Conservation (phyloP, 2,888 invertebrate species). For the Limulus polyphemus region DNA sequence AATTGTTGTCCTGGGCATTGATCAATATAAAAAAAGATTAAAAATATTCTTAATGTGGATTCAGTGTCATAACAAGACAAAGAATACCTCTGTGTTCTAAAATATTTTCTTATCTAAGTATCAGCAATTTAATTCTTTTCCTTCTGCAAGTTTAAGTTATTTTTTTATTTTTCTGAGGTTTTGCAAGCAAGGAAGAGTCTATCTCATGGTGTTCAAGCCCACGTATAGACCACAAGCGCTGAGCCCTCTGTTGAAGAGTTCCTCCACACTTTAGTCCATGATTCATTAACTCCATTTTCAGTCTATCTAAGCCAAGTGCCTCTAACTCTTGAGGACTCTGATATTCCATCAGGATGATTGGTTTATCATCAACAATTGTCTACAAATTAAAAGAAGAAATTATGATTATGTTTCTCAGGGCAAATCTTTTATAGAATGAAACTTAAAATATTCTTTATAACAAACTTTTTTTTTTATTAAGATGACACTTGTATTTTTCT, state of each 20-base stretch:
- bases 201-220: constrained; percentile 34
- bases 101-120: too few relatives aligned
- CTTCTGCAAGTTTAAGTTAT: too few relatives aligned
- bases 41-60: too few relatives aligned
- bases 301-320: constrained; percentile 36
- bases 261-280: constrained; percentile 44
- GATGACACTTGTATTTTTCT: too few relatives aligned
- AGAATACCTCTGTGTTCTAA: too few relatives aligned
- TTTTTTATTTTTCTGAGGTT: background rate
- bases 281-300: constrained; percentile 35
- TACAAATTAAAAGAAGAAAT: constrained; percentile 1
- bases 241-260: constrained; percentile 38
- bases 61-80: too few relatives aligned
- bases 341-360: constrained; percentile 11
- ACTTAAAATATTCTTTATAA: background rate
- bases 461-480: too few relatives aligned
- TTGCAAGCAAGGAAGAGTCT: constrained; percentile 10
- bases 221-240: constrained; percentile 38
- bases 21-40: too few relatives aligned
- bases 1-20: too few relatives aligned
- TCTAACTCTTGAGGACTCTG: constrained; percentile 31
- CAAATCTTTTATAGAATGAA: background rate
- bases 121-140: too few relatives aligned
- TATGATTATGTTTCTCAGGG: background rate
- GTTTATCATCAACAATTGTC: background rate